A percentile compares a stretch with the other conserved stretches of the same genome.
Conservation (phyloP, 2,888 invertebrate genomes). For the Campaea margaritaria region DNA sequence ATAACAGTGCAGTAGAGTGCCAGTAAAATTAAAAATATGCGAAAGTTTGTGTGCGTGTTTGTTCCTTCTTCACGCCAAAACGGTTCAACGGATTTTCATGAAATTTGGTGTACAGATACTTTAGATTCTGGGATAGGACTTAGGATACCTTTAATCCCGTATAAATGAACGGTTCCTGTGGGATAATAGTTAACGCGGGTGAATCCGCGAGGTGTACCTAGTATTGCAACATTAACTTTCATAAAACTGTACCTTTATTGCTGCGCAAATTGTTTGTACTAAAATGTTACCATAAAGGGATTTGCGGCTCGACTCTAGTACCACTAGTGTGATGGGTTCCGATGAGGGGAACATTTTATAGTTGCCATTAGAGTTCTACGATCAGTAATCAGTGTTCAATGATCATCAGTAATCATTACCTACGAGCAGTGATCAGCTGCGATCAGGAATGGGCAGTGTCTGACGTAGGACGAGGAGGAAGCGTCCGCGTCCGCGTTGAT, state of each 20-base stretch:
- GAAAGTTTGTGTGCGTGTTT: too few relatives aligned
- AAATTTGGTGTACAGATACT: too few relatives aligned
- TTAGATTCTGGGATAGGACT: too few relatives aligned
- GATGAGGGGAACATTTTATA: constrained; percentile 11
- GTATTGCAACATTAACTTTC: constrained; percentile 15
- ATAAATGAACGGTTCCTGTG: too few relatives aligned
- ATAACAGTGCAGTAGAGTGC: too few relatives aligned
- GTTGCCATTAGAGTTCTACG: constrained; percentile 9
- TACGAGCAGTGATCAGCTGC: constrained; percentile 9
- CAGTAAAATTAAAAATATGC: too few relatives aligned
- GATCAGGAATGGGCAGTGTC: constrained; percentile 11
- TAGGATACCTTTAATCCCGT: too few relatives aligned
- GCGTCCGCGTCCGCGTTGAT: constrained; percentile 16
- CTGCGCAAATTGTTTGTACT: not conserved
- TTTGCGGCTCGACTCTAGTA: constrained; percentile 8
- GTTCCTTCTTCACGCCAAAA: too few relatives aligned
- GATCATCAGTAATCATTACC: constrained; percentile 4
- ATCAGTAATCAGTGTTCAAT: constrained; percentile 6
- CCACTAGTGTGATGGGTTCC: constrained; percentile 5
- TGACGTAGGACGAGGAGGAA: constrained; percentile 13
- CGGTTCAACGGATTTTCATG: too few relatives aligned
- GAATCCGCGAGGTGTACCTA: too few relatives aligned
- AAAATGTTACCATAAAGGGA: constrained; percentile 19
- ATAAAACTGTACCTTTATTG: not conserved
- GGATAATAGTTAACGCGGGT: too few relatives aligned